A percentile compares a stretch with the other conserved stretches of the same genome.
These are phyloP conservation scores for Exocentrus adspersus DNA, from an alignment of 2,888 invertebrate species.

Conservation along the genomic window DNA sequence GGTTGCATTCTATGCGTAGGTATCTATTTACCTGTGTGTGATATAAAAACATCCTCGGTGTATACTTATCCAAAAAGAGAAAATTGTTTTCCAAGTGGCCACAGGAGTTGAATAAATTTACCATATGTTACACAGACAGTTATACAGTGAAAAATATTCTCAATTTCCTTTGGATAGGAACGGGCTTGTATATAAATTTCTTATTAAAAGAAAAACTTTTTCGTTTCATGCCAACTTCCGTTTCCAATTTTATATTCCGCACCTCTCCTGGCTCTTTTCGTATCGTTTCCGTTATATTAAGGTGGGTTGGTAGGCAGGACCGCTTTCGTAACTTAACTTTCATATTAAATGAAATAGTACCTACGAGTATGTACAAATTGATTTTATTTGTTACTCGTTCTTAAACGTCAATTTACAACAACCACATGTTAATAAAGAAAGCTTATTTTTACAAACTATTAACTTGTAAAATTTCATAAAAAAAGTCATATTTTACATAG, in stretches of 20 bases:
- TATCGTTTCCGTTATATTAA: background rate
- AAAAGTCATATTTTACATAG: too few species aligned
- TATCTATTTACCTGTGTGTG: too few species aligned
- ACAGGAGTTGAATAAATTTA: slow-evolving; percentile 39
- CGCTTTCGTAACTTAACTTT: background rate
- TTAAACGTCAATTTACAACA: too few species aligned
- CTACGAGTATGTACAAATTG: too few species aligned
- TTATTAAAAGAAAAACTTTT: slow-evolving; percentile 42
- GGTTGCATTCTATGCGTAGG: too few species aligned
- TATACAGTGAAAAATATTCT: slow-evolving; percentile 43
- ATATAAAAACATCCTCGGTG: background rate
- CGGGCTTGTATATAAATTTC: slow-evolving; percentile 46
- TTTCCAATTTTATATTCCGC: slow-evolving; percentile 37
- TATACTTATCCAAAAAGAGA: slow-evolving; percentile 17
- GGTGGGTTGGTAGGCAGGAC: background rate
- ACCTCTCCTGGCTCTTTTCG: slow-evolving; percentile 13
- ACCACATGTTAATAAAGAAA: too few species aligned
- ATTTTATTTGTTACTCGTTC: too few species aligned
- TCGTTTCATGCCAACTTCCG: slow-evolving; percentile 21
- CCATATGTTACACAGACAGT: slow-evolving; percentile 42
- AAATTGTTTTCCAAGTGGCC: slow-evolving; percentile 27
- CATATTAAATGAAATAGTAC: too few species aligned
- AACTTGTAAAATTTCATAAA: too few species aligned
- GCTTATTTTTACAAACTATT: too few species aligned
- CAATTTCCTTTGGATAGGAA: slow-evolving; percentile 37